Evolutionary conservation across 2,113 vertebrate genomes (phyloP).

Genomic region (Scartelaos histophorus): DNA sequence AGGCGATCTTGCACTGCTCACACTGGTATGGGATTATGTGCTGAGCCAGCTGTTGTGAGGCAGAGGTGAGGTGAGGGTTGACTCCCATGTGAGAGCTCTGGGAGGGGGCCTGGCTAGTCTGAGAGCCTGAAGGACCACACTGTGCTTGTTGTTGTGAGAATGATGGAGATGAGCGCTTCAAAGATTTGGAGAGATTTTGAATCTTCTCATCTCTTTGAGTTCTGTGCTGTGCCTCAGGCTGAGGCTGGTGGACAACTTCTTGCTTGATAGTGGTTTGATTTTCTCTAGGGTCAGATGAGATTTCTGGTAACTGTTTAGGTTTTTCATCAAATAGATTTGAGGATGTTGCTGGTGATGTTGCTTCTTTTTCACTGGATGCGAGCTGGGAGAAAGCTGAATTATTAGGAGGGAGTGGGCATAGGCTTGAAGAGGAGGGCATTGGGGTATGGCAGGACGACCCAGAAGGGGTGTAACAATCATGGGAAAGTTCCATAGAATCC

Average conservation of each 20-base stretch:
- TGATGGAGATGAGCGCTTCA: conserved; percentile 85
- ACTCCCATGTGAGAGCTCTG: conserved; percentile 90
- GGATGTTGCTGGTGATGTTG: conserved; percentile 82
- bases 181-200: conserved; percentile 80
- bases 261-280: conserved; percentile 90
- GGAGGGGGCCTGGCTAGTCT: conserved; percentile 86
- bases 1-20: conserved; percentile 97
- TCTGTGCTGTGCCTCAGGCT: conserved; percentile 77
- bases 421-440: conserved; percentile 89
- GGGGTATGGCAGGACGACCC: conserved; percentile 97
- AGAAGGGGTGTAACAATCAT: conserved; percentile 92
- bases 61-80: conserved; percentile 87
- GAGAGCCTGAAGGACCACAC: conserved; percentile 82
- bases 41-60: conserved; percentile 89
- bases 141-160: conserved; percentile 86
- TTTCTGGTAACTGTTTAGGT: conserved; percentile 88
- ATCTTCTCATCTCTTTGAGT: conserved; percentile 84
- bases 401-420: conserved; percentile 85
- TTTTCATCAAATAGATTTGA: conserved; percentile 88
- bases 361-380: conserved; percentile 85
- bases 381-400: conserved; percentile 81
- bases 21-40: conserved; percentile 97
- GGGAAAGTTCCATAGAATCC: conserved; percentile 91
- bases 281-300: conserved; percentile 85
- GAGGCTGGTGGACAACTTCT: conserved; percentile 81